Evolutionary conservation across 2,888 invertebrate genomes (phyloP).

Genomic region (Mactromeris polynyma): DNA sequence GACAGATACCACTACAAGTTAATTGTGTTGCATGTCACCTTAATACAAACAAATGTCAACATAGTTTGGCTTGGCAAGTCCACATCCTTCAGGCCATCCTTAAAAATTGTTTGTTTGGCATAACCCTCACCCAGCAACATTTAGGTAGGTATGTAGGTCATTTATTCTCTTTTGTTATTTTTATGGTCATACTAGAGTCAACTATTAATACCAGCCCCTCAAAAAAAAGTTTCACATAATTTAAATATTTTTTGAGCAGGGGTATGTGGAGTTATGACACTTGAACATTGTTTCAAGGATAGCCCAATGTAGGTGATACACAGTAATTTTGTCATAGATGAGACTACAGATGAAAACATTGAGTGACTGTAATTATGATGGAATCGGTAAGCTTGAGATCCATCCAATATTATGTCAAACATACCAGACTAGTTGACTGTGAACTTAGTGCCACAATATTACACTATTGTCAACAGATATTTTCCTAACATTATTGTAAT

Average conservation of each 20-base stretch:
- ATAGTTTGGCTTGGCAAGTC: background rate
- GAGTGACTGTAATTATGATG: background rate
- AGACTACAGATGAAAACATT: background rate
- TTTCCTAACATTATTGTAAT: background rate
- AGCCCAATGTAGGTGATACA: background rate
- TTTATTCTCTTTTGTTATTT: no score
- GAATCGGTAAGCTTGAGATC: background rate
- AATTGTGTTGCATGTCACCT: background rate
- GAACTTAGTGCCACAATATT: background rate
- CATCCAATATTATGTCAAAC: conserved; percentile 8
- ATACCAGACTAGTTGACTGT: background rate
- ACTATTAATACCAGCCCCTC: no score
- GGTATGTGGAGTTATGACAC: no score
- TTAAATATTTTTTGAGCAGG: no score
- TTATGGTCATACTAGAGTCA: no score
- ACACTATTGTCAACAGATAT: conserved; percentile 19
- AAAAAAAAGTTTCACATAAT: no score
- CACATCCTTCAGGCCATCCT: background rate
- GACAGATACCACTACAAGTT: background rate
- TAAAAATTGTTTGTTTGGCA: no score
- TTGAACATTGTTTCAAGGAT: no score
- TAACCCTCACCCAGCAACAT: no score
- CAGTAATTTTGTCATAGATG: conserved; percentile 6
- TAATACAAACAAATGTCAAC: conserved; percentile 5
- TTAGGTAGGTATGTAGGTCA: no score